These are phyloP conservation scores for Montipora capitata DNA, from an alignment of 92 coral and sea anemone genomes.

Conservation along the genomic window DNA sequence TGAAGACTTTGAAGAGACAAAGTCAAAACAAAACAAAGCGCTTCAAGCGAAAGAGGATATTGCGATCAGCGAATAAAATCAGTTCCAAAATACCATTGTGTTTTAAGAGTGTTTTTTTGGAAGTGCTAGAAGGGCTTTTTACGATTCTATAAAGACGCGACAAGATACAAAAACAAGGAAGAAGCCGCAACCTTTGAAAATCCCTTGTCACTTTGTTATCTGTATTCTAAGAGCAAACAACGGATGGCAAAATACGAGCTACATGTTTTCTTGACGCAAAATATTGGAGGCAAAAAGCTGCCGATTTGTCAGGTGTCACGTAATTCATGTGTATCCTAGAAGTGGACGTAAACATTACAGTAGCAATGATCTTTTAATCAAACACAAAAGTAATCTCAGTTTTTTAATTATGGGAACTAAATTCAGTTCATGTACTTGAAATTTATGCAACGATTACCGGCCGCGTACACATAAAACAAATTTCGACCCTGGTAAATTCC, in stretches of 20 bases:
- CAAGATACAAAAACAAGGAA: not conserved
- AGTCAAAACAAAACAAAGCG: not conserved
- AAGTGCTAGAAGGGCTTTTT: not conserved
- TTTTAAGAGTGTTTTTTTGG: not conserved
- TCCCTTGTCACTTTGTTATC: not conserved
- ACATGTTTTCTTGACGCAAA: slow-evolving; percentile 32
- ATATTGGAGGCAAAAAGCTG: slow-evolving; percentile 10
- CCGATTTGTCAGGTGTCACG: slow-evolving; percentile 43
- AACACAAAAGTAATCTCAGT: not conserved
- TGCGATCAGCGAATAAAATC: not conserved
- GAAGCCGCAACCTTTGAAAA: not conserved
- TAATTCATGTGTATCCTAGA: not conserved
- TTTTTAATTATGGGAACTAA: not conserved
- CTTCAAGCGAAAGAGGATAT: not conserved
- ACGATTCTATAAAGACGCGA: not conserved
- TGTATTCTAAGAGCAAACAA: slow-evolving; percentile 25
- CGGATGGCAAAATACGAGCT: slow-evolving; percentile 9
- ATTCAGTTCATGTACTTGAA: not conserved
- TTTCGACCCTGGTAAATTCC: slow-evolving; percentile 32
- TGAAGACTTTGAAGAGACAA: not conserved
- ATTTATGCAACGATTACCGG: not conserved
- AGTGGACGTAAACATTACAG: slow-evolving; percentile 26
- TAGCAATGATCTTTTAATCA: slow-evolving; percentile 14
- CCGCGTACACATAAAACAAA: not conserved
- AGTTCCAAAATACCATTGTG: not conserved